Evolutionary conservation across 2,797 vertebrate genomes (phyloP), one percentile per base, ranked within the genome.

Genomic region (Sardinella longiceps): DNA sequence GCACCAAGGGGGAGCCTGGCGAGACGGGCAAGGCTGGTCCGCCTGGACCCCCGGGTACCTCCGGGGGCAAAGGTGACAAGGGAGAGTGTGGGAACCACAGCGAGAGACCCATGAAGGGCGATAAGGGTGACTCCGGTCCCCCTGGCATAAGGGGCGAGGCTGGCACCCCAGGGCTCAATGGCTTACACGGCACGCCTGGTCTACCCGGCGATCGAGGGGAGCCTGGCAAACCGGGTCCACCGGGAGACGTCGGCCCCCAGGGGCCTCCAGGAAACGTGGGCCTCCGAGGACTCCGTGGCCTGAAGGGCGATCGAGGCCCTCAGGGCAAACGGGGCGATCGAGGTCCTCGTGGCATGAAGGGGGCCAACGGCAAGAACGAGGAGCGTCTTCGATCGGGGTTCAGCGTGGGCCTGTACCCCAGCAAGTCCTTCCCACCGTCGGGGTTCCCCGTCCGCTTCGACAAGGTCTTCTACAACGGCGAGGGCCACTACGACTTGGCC

Each of bases 381-480:
- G 90, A 86, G 11, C 86, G 87, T 7, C 91, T 90, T 0, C 95
- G 92, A 18, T 97, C 98, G 0, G 98, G 97, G 0, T 99, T 99
- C 91, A 99, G 98, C 0, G 97, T 96, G 0, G 97, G 97, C 14
- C 93, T 99, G 51, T 96, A 96, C 37, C 95, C 95, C 2, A 95
- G 92, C 89, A 97, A 96, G 88, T 97, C 98, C 30, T 99, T 99
- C 90, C 98, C 98, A 10, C 94, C 96, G 0, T 97, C 97, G 1
- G 96, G 97, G 30, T 91, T 92, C 80, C 98, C 98, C 0, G 94
- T 99, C 77, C 93, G 95, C 77, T 99, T 99, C 0, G 97, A 98
- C 93, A 97, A 97, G 92, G 89, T 98, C 84, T 94, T 99, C 88
- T 98, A 97, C 94, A 96, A 99, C 0, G 97, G 96, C 5, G 97